Base-by-base conservation (phyloP, 2,113 vertebrate species). In the Cacatua alba region DNA sequence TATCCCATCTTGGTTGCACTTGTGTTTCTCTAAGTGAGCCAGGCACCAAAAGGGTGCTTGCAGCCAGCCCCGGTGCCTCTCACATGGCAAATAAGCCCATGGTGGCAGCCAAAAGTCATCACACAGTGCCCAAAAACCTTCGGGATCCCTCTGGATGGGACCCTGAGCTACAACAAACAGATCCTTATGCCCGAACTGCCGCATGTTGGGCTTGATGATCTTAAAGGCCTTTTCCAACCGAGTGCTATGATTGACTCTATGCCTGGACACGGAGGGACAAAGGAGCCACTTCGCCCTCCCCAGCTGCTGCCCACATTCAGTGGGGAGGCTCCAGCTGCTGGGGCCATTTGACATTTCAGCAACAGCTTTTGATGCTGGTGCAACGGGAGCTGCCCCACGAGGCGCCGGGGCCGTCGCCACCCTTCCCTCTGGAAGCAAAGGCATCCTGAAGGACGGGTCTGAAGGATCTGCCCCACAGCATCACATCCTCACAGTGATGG, bases 1-100 rank as follows among this genome's bases (percentile, higher is more conserved):
- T 3, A 44, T 23, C 51, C 31, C 43, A 0, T 10, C 35, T n/a
- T 20, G 23, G 29, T n/a, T 14, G 21, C 31, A 17, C 35, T 59
- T 0, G 0, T 1, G 20, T 19, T 48, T 8, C 41, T 57, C 59
- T 5, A 1, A 52, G 16, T 26, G 33, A 29, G 9, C 28, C 0
- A 2, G 10, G 25, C 25, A 12, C 44, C 48, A 9, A 37, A 24
- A 65, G 44, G 70, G 43, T 59, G 91, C 79, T 79, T 2, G 0
- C 51, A 63, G 28, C 29, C 43, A 67, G n/a, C 37, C 43, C 63
- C 1, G 24, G 44, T 4, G 1, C 37, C 26, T 8, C 41, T 37
- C 46, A 11, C 55, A 0, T 1, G 4, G n/a, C 48, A 44, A 57
- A 39, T 31, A 3, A 78, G 17, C 14, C 57, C 57, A 13, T 0